A percentile compares a stretch with the other conserved stretches of the same genome.
phyloP scores from a whole-genome alignment of 2,113 vertebrate species.

The Galeopterus variegatus region DNA sequence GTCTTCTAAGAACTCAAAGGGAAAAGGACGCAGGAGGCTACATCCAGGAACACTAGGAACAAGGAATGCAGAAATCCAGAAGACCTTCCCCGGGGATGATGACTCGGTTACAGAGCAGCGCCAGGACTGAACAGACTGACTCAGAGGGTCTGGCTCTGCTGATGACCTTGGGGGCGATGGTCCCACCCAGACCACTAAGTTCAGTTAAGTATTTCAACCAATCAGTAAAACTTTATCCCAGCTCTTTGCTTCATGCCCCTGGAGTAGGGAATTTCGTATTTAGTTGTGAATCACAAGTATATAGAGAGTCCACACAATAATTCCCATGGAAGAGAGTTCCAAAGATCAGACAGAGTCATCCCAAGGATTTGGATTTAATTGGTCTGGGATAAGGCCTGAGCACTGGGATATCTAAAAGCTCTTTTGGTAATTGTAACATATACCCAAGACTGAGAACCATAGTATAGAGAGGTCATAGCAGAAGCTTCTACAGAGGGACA shows the following conservation, averaged over 20 bases:
- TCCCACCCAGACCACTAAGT: not conserved
- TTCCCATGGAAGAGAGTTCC: constrained; percentile 55
- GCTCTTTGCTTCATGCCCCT: constrained; percentile 51
- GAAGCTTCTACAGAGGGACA: not conserved
- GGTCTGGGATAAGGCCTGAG: not conserved
- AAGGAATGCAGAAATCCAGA: constrained; percentile 64
- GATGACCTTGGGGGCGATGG: not conserved
- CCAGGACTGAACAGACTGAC: not conserved
- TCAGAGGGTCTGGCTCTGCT: not conserved
- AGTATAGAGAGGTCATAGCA: not conserved
- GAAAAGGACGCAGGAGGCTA: not conserved
- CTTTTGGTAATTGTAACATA: not conserved
- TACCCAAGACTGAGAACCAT: not conserved
- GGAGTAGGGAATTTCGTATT: constrained; percentile 48
- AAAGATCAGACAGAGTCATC: not conserved
- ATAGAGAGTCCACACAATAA: constrained; percentile 24
- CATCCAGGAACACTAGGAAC: constrained; percentile 13
- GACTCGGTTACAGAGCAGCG: not conserved
- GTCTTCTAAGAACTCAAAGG: constrained; percentile 55
- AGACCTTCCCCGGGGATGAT: not conserved
- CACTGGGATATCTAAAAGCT: not conserved
- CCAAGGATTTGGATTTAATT: not conserved
- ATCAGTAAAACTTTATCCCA: constrained; percentile 21
- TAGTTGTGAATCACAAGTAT: constrained; percentile 48
- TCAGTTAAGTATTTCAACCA: constrained; percentile 57